Percentiles rank a stretch among this genome's conserved stretches.
phyloP scores from a whole-genome alignment of 1,140 invertebrate genomes.

The Diorhabda carinulata region DNA sequence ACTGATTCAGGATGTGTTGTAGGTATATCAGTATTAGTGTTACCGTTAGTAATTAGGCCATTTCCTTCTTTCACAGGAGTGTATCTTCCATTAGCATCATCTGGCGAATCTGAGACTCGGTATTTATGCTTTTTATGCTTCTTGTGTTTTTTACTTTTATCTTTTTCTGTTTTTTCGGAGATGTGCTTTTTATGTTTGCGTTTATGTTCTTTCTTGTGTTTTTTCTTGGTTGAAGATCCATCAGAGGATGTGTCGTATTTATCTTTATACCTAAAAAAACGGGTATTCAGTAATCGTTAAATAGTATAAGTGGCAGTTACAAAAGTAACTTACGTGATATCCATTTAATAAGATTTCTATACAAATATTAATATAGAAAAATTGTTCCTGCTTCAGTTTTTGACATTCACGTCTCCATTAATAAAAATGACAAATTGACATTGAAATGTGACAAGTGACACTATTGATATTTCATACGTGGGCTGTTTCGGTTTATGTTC shows the following conservation, averaged over 20 bases:
- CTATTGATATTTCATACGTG: too few species aligned
- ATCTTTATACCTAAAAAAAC: background rate
- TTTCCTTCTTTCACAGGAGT: conserved; percentile 35
- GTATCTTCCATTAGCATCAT: conserved; percentile 41
- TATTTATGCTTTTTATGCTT: conserved; percentile 47
- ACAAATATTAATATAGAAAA: too few species aligned
- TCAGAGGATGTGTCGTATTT: conserved; percentile 11
- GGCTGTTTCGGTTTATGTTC: too few species aligned
- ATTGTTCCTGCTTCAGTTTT: too few species aligned
- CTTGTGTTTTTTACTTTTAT: conserved; percentile 45
- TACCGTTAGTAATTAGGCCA: conserved; percentile 19
- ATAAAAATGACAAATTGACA: too few species aligned
- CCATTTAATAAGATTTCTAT: background rate
- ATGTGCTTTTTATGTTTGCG: conserved; percentile 46
- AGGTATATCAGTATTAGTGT: background rate
- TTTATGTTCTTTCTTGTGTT: conserved; percentile 47
- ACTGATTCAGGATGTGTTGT: background rate
- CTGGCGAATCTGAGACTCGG: conserved; percentile 30
- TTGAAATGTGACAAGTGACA: too few species aligned
- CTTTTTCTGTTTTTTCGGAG: conserved; percentile 39
- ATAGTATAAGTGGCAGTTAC: background rate
- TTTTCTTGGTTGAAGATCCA: conserved; percentile 30
- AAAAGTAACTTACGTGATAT: background rate
- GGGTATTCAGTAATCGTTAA: background rate
- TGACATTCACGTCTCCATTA: too few species aligned